Evolutionary conservation across 2,113 vertebrate genomes (phyloP).

Genomic region (Hirundichthys speculiger): DNA sequence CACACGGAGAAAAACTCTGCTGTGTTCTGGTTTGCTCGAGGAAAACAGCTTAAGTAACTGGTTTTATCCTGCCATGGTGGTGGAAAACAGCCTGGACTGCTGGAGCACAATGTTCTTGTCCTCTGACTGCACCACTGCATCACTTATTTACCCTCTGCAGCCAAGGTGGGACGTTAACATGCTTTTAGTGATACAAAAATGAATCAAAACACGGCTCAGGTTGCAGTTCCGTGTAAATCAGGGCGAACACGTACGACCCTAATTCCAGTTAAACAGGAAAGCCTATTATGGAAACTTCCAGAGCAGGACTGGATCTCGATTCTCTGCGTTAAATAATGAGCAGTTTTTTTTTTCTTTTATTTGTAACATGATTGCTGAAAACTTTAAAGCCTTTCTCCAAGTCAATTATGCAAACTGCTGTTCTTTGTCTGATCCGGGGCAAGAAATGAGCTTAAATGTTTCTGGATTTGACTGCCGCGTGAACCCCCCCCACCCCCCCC

Average conservation of each 20-base stretch:
- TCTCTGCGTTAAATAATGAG: constrained; percentile 10
- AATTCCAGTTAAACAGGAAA: constrained; percentile 10
- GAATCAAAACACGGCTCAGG: neutral
- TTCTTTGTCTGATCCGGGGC: constrained; percentile 5
- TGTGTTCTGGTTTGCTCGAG: neutral
- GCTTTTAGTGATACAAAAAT: neutral
- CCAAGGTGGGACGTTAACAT: too few relatives aligned
- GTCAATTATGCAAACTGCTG: constrained; percentile 29
- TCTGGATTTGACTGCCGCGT: constrained; percentile 1
- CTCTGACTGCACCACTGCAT: too few relatives aligned
- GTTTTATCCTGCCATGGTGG: too few relatives aligned
- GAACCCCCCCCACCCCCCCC: neutral
- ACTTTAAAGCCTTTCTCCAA: constrained; percentile 12
- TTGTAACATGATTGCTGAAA: constrained; percentile 18
- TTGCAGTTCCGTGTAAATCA: neutral
- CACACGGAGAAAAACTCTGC: neutral
- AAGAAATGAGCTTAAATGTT: constrained; percentile 35
- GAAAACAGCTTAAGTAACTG: neutral
- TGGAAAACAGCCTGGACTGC: too few relatives aligned
- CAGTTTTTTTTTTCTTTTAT: constrained; percentile 24
- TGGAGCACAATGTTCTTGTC: too few relatives aligned
- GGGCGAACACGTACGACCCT: neutral
- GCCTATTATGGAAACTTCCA: constrained; percentile 2
- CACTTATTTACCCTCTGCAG: too few relatives aligned
- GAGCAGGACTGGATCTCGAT: neutral